These are phyloP conservation scores for Perccottus glenii DNA, from an alignment of 2,113 vertebrate genomes.

Conservation along the genomic window DNA sequence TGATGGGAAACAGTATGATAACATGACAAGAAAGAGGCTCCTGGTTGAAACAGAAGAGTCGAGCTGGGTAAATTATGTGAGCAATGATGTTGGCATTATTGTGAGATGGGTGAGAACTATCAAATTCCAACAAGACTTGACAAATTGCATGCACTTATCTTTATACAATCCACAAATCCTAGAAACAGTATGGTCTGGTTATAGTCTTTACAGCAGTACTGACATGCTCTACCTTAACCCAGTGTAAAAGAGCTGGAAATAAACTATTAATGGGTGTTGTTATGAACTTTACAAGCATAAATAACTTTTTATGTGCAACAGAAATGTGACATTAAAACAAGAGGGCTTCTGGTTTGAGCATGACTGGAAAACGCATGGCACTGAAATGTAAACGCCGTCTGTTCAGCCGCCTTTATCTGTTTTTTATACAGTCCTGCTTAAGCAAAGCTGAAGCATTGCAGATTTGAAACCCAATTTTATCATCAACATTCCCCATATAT, in stretches of 20 bases:
- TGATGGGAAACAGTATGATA: conserved; percentile 40
- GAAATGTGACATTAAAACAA: not conserved
- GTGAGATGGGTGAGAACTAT: too few species aligned
- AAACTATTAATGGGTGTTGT: conserved; percentile 2
- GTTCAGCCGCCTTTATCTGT: conserved; percentile 35
- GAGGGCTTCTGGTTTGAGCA: not conserved
- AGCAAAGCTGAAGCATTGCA: conserved; percentile 19
- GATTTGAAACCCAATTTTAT: conserved; percentile 12
- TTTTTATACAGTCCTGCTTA: conserved; percentile 31
- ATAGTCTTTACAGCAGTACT: not conserved
- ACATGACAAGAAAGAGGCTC: conserved; percentile 7
- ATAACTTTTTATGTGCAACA: not conserved
- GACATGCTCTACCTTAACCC: not conserved
- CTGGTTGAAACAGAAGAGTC: not conserved
- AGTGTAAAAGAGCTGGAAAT: conserved; percentile 1
- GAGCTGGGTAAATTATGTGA: too few species aligned
- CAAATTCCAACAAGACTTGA: too few species aligned
- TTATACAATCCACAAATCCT: too few species aligned
- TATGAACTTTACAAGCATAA: conserved; percentile 7
- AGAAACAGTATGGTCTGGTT: too few species aligned
- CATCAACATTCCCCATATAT: not conserved
- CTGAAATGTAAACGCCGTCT: conserved; percentile 40
- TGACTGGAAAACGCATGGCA: conserved; percentile 16
- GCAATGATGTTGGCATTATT: too few species aligned
- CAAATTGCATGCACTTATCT: too few species aligned